Evolutionary conservation across 2,797 vertebrate species (phyloP).

Genomic region (Neopelma chrysocephalum): DNA sequence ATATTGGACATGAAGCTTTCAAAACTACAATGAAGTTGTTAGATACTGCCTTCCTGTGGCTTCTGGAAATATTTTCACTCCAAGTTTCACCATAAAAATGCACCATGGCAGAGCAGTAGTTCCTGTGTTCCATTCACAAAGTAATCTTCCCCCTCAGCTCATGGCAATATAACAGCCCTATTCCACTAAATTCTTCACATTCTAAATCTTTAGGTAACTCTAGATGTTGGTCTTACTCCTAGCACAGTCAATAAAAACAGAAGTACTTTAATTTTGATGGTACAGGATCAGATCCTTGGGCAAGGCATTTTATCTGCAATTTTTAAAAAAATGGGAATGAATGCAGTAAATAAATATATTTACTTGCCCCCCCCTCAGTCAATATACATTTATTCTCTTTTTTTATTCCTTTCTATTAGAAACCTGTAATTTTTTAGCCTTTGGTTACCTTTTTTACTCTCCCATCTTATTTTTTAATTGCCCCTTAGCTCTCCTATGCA

Average conservation of each 20-base stretch:
- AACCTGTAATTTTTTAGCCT: neutral
- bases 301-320: neutral
- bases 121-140: neutral
- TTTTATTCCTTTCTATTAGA: neutral
- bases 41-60: slow-evolving; percentile 57
- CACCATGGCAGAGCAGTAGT: neutral
- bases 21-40: neutral
- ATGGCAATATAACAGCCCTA: neutral
- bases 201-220: neutral
- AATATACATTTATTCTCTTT: neutral
- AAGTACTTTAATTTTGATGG: neutral
- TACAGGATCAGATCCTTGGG: neutral
- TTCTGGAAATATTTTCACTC: slow-evolving; percentile 23
- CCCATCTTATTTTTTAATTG: neutral
- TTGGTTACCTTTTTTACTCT: neutral
- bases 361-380: neutral
- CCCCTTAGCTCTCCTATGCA: neutral
- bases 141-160: neutral
- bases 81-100: neutral
- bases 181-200: neutral
- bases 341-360: neutral
- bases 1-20: neutral
- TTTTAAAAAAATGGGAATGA: neutral
- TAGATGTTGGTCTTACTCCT: neutral
- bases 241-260: neutral